Percentiles rank a stretch among this genome's conserved stretches.
Conservation (phyloP, 2,888 invertebrate genomes). For the Calameuta idolon region DNA sequence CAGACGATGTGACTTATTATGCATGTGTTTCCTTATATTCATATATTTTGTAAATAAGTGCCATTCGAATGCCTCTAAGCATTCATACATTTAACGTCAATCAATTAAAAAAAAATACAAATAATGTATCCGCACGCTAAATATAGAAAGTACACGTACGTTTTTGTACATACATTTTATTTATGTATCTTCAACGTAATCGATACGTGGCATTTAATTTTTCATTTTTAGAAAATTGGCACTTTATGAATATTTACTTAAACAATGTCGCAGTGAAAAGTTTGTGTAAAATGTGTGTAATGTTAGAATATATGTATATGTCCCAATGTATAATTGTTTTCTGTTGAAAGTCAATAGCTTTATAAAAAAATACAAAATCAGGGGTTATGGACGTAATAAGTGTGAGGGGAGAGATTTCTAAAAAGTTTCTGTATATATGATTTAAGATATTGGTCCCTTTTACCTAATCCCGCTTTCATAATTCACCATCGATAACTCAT, state of each 20-base stretch:
- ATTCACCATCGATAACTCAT: slow-evolving; percentile 21
- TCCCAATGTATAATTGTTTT: not conserved
- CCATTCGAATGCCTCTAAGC: not conserved
- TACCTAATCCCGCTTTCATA: slow-evolving; percentile 14
- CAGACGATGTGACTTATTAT: not conserved
- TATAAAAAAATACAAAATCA: not conserved
- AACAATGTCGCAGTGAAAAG: not conserved
- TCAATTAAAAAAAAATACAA: not conserved
- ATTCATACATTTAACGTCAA: not conserved
- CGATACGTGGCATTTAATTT: not conserved
- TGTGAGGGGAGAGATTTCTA: not conserved
- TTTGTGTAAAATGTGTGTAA: not conserved
- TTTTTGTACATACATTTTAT: not conserved
- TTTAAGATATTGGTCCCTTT: slow-evolving; percentile 29
- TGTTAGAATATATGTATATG: not conserved
- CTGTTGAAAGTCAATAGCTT: not conserved
- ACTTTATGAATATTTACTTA: not conserved
- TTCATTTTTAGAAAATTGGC: not conserved
- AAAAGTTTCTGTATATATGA: not conserved
- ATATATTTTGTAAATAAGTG: not conserved
- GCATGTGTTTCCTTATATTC: not conserved
- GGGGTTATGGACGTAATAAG: not conserved
- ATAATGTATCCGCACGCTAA: too few relatives aligned
- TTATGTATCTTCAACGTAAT: not conserved
- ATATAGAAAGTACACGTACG: too few relatives aligned